These are phyloP conservation scores for Sarcophaga variegata DNA, from an alignment of 2,888 invertebrate species.

Conservation along the genomic window DNA sequence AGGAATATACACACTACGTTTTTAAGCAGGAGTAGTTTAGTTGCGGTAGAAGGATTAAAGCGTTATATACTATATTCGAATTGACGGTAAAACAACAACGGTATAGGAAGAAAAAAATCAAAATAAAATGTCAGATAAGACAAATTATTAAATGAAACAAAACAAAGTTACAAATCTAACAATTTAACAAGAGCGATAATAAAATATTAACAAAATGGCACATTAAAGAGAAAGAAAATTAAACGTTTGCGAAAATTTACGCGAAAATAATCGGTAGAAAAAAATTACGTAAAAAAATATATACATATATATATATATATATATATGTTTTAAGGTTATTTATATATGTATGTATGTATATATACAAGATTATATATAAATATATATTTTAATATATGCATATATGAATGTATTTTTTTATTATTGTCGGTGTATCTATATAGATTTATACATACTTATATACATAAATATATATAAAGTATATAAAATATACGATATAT, in stretches of 20 bases:
- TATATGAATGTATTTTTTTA: not conserved
- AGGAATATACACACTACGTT: conserved; percentile 62
- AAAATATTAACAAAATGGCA: not conserved
- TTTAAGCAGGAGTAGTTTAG: conserved; percentile 62
- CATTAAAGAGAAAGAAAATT: not conserved
- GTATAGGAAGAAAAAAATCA: not conserved
- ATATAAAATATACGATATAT: not conserved
- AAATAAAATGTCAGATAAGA: not conserved
- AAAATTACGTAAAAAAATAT: conserved; percentile 65
- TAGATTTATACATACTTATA: not conserved
- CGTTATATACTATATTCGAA: conserved; percentile 44
- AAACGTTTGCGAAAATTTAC: not conserved
- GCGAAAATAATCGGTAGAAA: not conserved
- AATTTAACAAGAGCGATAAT: not conserved
- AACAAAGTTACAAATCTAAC: not conserved
- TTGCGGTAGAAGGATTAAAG: conserved; percentile 65
- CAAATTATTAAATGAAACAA: not conserved
- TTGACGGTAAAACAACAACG: conserved; percentile 23
- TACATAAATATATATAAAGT: conserved; percentile 7
- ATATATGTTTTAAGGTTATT: conserved; percentile 50
- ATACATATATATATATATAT: not conserved
- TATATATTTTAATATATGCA: not conserved
- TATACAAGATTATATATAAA: not conserved
- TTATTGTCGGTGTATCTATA: not conserved
- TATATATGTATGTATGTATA: conserved; percentile 18